Conservation (phyloP, 35 echinoderm and acorn worm species). For the Acanthaster planci region DNA sequence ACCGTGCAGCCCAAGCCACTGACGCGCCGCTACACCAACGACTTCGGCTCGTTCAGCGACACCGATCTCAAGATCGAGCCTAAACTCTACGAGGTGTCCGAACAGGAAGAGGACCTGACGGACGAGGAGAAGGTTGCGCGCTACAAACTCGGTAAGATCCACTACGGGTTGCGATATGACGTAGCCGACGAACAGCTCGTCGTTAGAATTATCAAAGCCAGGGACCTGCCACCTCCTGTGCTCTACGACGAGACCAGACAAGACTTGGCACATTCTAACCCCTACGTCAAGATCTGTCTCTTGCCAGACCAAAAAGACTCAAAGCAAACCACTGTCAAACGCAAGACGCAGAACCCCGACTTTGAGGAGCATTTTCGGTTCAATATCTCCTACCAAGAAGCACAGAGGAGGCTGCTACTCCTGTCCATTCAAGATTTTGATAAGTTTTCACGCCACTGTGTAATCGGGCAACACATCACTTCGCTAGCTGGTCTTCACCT, state of each 20-base stretch:
- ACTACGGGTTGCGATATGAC: slow-evolving; percentile 86
- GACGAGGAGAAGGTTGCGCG: slow-evolving; percentile 90
- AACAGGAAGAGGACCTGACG: slow-evolving; percentile 70
- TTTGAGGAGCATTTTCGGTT: slow-evolving; percentile 98
- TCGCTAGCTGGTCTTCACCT: slow-evolving; percentile 80
- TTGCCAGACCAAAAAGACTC: slow-evolving; percentile 96
- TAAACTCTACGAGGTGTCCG: slow-evolving; percentile 90
- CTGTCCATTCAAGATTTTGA: slow-evolving; percentile 96
- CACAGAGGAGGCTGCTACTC: slow-evolving; percentile 75
- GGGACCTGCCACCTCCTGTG: slow-evolving; percentile 84
- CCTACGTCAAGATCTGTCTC: slow-evolving; percentile 95
- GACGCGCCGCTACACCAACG: slow-evolving; percentile 70
- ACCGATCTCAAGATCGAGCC: slow-evolving; percentile 85
- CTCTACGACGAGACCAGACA: slow-evolving; percentile 80
- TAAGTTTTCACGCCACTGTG: slow-evolving; percentile 96
- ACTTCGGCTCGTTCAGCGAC: slow-evolving; percentile 57
- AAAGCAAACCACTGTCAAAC: slow-evolving; percentile 85
- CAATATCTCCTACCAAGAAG: slow-evolving; percentile 85
- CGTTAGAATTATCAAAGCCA: slow-evolving; percentile 83
- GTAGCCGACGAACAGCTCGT: slow-evolving; percentile 68
- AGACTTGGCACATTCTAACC: slow-evolving; percentile 97
- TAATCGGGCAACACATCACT: slow-evolving; percentile 91
- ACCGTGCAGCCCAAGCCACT: slow-evolving; percentile 84
- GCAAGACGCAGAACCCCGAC: slow-evolving; percentile 92
- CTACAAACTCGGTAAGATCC: slow-evolving; percentile 93